A percentile compares a stretch with the other conserved stretches of the same genome.
Evolutionary conservation across 2,113 vertebrate species (phyloP).

Genomic region (Sporophila hypoxantha): DNA sequence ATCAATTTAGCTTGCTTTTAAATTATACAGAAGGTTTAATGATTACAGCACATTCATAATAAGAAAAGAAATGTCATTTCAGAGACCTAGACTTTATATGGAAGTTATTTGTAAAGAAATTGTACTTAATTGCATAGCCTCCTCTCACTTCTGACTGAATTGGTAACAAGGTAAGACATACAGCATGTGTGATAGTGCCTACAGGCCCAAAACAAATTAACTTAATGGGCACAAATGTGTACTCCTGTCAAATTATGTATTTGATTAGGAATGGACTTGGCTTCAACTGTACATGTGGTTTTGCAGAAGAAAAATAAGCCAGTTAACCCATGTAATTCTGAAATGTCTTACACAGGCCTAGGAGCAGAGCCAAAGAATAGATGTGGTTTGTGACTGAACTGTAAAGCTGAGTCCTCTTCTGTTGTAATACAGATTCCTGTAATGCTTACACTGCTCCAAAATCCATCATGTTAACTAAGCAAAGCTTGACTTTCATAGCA

Average conservation of each 20-base stretch:
- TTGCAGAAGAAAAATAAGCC: neutral
- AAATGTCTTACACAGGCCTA: neutral
- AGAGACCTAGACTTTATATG: neutral
- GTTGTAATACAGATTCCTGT: neutral
- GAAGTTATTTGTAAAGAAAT: neutral
- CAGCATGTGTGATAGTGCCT: neutral
- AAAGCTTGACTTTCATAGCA: neutral
- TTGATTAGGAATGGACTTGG: neutral
- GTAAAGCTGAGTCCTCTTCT: neutral
- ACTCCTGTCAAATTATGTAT: neutral
- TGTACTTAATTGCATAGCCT: neutral
- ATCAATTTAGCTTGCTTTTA: neutral
- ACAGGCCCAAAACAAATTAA: neutral
- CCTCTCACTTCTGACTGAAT: neutral
- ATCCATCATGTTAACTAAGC: neutral
- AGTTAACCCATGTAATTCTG: neutral
- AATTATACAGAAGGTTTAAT: neutral
- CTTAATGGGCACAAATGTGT: neutral
- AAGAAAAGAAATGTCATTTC: neutral
- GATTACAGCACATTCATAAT: neutral
- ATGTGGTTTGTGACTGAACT: neutral
- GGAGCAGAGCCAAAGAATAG: neutral
- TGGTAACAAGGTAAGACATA: neutral
- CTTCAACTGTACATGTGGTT: neutral
- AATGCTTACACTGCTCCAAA: neutral